Evolutionary conservation across 30 jellyfish, hydroid and myxozoan species (phyloP).

Genomic region (Turritopsis rubra): DNA sequence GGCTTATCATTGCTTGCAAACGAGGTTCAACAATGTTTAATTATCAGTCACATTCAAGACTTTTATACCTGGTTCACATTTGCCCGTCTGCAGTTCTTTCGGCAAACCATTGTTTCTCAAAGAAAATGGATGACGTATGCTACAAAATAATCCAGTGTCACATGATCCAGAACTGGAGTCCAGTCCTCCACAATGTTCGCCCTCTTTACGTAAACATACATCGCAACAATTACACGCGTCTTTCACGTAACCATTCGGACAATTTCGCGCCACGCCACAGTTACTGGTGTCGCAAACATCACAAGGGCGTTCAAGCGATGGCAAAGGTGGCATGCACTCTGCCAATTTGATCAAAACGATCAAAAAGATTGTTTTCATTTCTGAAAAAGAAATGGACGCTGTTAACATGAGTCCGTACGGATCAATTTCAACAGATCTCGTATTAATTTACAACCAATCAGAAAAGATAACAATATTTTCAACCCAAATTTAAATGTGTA

Average conservation of each 20-base stretch:
- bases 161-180: constrained; percentile 37
- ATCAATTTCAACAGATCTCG: too few species aligned
- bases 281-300: neutral
- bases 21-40: too few species aligned
- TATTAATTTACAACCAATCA: too few species aligned
- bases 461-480: too few species aligned
- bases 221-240: constrained; percentile 31
- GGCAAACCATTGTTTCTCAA: constrained; percentile 16
- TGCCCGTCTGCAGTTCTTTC: constrained; percentile 35
- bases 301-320: neutral
- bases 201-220: constrained; percentile 16
- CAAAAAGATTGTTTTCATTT: neutral
- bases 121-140: constrained; percentile 47
- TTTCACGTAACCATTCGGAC: constrained; percentile 20
- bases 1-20: too few species aligned
- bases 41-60: neutral
- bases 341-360: neutral
- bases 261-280: neutral
- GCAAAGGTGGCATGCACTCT: neutral
- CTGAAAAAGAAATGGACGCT: neutral
- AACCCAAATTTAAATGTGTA: too few species aligned
- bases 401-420: too few species aligned
- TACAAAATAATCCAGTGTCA: constrained; percentile 40
- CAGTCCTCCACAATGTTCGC: constrained; percentile 41
- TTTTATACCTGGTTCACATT: constrained; percentile 70